phyloP scores from a whole-genome alignment of 2,888 invertebrate species.

The Alloscopus bannaensis region DNA sequence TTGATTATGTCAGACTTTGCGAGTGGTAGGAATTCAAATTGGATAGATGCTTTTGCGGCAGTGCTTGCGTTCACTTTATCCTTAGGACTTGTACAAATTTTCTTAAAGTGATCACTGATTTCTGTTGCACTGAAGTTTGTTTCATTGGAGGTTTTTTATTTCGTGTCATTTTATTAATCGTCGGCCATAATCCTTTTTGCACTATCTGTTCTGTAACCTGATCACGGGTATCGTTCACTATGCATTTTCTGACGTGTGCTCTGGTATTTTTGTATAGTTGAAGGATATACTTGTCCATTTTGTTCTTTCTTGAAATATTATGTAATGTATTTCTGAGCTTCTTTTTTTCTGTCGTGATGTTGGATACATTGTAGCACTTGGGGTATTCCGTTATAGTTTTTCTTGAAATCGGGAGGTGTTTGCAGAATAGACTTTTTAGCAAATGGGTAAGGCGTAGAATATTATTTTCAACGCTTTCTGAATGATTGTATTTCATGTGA shows the following conservation, averaged over 20 bases:
- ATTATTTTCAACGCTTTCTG: not conserved
- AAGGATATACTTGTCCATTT: no score
- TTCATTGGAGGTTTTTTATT: not conserved
- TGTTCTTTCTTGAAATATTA: not conserved
- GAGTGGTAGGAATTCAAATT: not conserved
- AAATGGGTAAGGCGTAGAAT: not conserved
- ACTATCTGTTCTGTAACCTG: not conserved
- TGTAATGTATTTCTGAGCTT: not conserved
- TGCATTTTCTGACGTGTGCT: not conserved
- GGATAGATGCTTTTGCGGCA: not conserved
- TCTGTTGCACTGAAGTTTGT: not conserved
- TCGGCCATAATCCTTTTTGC: conserved; percentile 8
- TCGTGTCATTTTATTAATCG: not conserved
- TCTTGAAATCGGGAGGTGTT: not conserved
- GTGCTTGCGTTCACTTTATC: not conserved
- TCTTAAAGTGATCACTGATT: not conserved
- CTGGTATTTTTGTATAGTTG: not conserved
- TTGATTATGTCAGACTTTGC: not conserved
- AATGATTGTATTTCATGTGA: not conserved
- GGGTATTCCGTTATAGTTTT: not conserved
- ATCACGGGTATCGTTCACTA: not conserved
- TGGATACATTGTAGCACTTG: not conserved
- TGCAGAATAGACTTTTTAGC: not conserved
- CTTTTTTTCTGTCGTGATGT: not conserved
- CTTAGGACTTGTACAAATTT: not conserved